Evolutionary conservation across 2,113 vertebrate genomes (phyloP).

Genomic region (Dipodomys ordii): DNA sequence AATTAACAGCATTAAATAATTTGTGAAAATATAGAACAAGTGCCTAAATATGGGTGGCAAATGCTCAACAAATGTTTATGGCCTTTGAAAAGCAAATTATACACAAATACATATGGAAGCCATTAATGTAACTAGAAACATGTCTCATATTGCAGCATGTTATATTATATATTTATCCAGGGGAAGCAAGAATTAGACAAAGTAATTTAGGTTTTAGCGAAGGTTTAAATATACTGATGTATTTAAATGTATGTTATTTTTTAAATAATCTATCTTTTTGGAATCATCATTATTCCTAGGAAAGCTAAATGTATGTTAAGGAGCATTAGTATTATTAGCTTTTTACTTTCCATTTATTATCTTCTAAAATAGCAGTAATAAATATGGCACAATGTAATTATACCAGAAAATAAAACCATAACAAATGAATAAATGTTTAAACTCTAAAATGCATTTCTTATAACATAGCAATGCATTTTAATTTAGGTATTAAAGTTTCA

Average conservation of each 20-base stretch:
- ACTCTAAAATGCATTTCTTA: slow-evolving; percentile 23
- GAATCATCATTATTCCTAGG: slow-evolving; percentile 82
- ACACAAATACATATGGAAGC: not conserved
- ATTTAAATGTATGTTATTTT: slow-evolving; percentile 62
- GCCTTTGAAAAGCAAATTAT: slow-evolving; percentile 51
- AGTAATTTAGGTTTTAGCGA: slow-evolving; percentile 23
- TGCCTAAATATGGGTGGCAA: not conserved
- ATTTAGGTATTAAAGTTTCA: slow-evolving; percentile 1
- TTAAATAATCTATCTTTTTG: slow-evolving; percentile 80
- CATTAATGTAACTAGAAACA: slow-evolving; percentile 18
- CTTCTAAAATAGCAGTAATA: slow-evolving; percentile 84
- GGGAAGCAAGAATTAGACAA: not conserved
- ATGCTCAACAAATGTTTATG: slow-evolving; percentile 22
- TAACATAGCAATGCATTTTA: slow-evolving; percentile 42
- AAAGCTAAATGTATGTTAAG: slow-evolving; percentile 86
- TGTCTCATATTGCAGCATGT: slow-evolving; percentile 14
- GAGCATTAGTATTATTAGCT: slow-evolving; percentile 70
- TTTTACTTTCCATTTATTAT: slow-evolving; percentile 81
- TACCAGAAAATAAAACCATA: not conserved
- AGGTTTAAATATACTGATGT: slow-evolving; percentile 28
- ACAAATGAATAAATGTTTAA: slow-evolving; percentile 44
- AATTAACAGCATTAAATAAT: not conserved
- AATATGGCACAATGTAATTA: not conserved
- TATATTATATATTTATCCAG: slow-evolving; percentile 46
- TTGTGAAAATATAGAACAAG: slow-evolving; percentile 29